Evolutionary conservation across 2,888 invertebrate genomes (phyloP).

Genomic region (Crepidodera aurea): DNA sequence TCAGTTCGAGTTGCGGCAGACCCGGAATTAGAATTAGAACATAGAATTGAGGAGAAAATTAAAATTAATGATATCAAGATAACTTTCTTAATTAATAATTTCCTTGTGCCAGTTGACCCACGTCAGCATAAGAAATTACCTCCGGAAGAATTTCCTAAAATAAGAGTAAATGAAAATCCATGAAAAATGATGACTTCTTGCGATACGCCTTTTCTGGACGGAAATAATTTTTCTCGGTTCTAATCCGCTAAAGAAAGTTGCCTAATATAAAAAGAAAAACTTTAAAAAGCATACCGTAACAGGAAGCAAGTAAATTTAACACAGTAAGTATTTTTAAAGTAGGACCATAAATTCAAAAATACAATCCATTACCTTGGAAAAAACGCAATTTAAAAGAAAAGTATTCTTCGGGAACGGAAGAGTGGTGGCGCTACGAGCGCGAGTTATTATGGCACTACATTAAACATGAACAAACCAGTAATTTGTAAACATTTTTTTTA

Average conservation of each 20-base stretch:
- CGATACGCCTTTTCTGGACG: conserved; percentile 11
- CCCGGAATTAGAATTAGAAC: not conserved
- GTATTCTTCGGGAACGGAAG: conserved; percentile 36
- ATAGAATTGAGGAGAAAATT: not conserved
- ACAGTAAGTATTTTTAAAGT: conserved; percentile 47
- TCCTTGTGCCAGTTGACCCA: conserved; percentile 6
- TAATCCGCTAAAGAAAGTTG: conserved; percentile 38
- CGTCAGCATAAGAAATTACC: conserved; percentile 5
- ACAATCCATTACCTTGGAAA: conserved; percentile 46
- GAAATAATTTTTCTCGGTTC: conserved; percentile 31
- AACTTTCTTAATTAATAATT: conserved; percentile 8
- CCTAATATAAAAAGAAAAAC: conserved; percentile 39
- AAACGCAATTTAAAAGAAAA: conserved; percentile 44
- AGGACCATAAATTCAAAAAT: conserved; percentile 44
- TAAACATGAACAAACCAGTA: conserved; percentile 37
- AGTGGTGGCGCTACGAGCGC: conserved; percentile 28
- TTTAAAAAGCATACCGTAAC: conserved; percentile 37
- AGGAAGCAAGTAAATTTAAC: conserved; percentile 41
- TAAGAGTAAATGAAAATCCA: conserved; percentile 1
- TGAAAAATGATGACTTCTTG: conserved; percentile 15
- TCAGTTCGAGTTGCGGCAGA: not conserved
- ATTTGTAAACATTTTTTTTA: conserved; percentile 41
- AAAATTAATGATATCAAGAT: conserved; percentile 3
- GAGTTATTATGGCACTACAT: conserved; percentile 41
- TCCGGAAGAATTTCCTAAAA: conserved; percentile 6